Base-by-base conservation (phyloP, 1,140 invertebrate genomes). In the Diorhabda sublineata region DNA sequence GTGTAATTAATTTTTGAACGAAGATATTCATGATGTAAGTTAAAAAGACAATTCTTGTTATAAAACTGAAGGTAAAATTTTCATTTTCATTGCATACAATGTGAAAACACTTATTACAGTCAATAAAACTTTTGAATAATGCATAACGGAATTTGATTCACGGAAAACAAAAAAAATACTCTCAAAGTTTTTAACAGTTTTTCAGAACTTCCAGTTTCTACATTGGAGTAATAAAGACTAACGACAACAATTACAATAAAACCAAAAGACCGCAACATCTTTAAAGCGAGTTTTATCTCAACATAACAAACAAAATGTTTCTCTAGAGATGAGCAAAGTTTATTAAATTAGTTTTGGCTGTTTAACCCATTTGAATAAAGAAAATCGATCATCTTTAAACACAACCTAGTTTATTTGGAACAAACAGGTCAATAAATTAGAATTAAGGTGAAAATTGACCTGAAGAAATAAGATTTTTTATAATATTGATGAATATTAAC, bases 181-280 rank as follows among this genome's bases (percentile, higher is more conserved):
- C n/a, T 52, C 47, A 52, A 52, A 52, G 3, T 52, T 52, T 52
- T n/a, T 52, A 8, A n/a, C 47, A n/a, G 2, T 52, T 52, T 4
- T 52, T 6, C 3, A 52, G n/a, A 52, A 52, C 47, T 52, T 3
- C 47, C 4, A 52, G 6, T 52, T 52, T 52, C 47, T 52, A 52
- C 47, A 52, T n/a, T 52, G n/a, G 47, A n/a, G 47, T 52, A 52
- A 52, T 52, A 52, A 52, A 52, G 47, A 52, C 47, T 52, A 52
- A 52, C 47, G 2, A 2, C n/a, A 6, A n/a, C 47, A 52, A 52
- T 52, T 52, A 52, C 47, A 52, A 52, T 52, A 52, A 52, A 52
- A 52, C 47, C 47, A 52, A 52, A 52, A 52, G 47, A 4, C 47
- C 47, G 47, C 47, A 52, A 52, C 47, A 52, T 52, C 47, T 52